Base-by-base conservation (phyloP, 2,797 vertebrate species). In the Emydoidea blandingii region DNA sequence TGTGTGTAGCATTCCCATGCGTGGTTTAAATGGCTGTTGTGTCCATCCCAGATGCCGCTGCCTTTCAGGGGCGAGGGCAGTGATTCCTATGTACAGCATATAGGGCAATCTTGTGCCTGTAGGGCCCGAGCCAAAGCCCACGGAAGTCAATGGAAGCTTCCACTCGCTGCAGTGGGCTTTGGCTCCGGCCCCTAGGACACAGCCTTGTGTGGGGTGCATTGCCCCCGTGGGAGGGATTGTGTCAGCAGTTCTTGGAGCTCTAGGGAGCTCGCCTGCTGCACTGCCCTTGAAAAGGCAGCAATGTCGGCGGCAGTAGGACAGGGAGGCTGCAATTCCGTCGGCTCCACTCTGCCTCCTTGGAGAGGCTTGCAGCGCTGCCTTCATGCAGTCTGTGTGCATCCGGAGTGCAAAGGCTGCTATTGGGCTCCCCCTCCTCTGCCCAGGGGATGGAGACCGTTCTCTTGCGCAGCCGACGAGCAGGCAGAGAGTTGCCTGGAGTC, bases 101-200 rank as follows among this genome's bases (percentile, higher is more conserved):
- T 21, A 27, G 72, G 41, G 72, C 72, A 72, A 41, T 74, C 6
- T 47, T 29, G 25, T 49, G 27, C 44, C 41, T 5, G 8, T 44
- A 8, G 6, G 74, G 41, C 72, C 16, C 41, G 11, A 56, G 57
- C 44, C 37, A 27, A 19, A 0, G 2, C 62, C 80, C 0, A 0
- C 27, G 31, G 59, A 25, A 29, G 27, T 34, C 44, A 12, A 21
- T n/a, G 50, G 53, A 37, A 62, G 10, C 44, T 56, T 86, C 74
- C 37, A 1, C 74, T 81, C n/a, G 0, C 44, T 31, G 0, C 86
- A 11, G 25, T 6, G 37, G 25, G 23, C 44, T 47, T 47, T 76
- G 72, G 6, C 25, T 50, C 0, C 6, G 14, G 41, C 74, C 74
- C 49, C 78, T 52, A 56, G 1, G 2, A 62, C 12, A 23, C 74